Evolutionary conservation across 2,797 vertebrate species (phyloP), one percentile per base, ranked within the genome.

Genomic region (Poeciliopsis infans): DNA sequence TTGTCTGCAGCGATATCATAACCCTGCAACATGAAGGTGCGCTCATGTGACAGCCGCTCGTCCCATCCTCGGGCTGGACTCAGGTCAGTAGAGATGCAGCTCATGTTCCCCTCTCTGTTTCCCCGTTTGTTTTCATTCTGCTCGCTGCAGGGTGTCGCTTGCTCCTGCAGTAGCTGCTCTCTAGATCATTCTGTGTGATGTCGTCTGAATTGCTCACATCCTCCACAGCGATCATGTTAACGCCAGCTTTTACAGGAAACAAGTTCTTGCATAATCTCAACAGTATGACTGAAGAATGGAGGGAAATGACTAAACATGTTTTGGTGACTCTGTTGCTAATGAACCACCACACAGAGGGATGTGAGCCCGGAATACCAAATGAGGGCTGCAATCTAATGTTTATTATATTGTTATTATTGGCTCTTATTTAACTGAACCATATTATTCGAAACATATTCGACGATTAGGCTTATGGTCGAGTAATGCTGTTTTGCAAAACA

Each of bases 1-100:
- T 85, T 88, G 82, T 88, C 91, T 93, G 93, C 92, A 87, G 90
- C 89, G 90, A 92, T 92, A 92, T 88, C 91, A 90, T 77, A 93
- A 94, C 90, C 90, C 93, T 92, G 94, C 92, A 94, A 89, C 78
- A 87, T 91, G 90, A 92, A 91, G 87, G 88, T 75, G 46, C 49
- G 64, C 80, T 85, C 82, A 72, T 79, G 71, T 89, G 86, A 83
- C 80, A 78, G 80, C 16, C 76, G 76, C 75, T 76, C 77, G 31
- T 82, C 87, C 75, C 87, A 83, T 90, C 85, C 64, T 79, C 31
- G 72, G 72, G 6, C 79, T 36, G 46, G 31, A 80, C 80, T 61
- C 89, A 93, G 94, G 94, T 94, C 76, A 88, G 93, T 93, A 15
- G 76, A 76, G 18, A 74, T 25, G 7, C 53, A 2, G 7, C 72